Base-by-base conservation (phyloP, 2,888 invertebrate genomes). In the Machimus atricapillus region DNA sequence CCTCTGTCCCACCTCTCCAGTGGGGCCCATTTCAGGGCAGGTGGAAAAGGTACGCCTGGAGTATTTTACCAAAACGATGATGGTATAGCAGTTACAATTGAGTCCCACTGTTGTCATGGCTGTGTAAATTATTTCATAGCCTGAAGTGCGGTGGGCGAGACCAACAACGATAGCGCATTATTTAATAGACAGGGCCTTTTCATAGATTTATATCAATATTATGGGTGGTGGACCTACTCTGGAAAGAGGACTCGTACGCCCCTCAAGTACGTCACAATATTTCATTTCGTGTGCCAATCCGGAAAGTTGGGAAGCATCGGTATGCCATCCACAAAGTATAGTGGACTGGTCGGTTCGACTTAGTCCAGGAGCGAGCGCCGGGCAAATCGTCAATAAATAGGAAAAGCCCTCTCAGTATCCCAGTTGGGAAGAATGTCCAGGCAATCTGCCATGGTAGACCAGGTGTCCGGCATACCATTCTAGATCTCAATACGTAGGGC, bases 71-170 rank as follows among this genome's bases (percentile, higher is more conserved):
- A 66, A 66, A 82, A 37, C 37, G 82, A 82, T 82, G 58, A 82
- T 66, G 82, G 82, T 66, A n/a, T n/a, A 58, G 66, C 82, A 58
- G 82, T 82, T 82, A 82, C 82, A 82, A 66, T 58, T 66, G 66
- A 82, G 37, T 82, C 5, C 37, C 58, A 14, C 58, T 34, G 58
- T 34, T 82, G 66, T 82, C 82, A 58, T 82, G 66, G n/a, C 82
- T 82, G 58, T 34, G 58, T 82, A 82, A 82, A 82, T 82, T 82
- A 82, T 58, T 23, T 34, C n/a, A 34, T 8, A 19, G 8, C 34
- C 19, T 66, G 37, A 12, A 37, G 34, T 58, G 12, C 19, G 81
- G 37, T 27, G 19, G 66, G 82, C 58, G 40, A 19, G 16, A 82
- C 66, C 66, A 82, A 82, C 82, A 58, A 58, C 58, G 37, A 34